These are phyloP conservation scores for Masticophis lateralis DNA, from an alignment of 2,797 vertebrate species.

Conservation along the genomic window DNA sequence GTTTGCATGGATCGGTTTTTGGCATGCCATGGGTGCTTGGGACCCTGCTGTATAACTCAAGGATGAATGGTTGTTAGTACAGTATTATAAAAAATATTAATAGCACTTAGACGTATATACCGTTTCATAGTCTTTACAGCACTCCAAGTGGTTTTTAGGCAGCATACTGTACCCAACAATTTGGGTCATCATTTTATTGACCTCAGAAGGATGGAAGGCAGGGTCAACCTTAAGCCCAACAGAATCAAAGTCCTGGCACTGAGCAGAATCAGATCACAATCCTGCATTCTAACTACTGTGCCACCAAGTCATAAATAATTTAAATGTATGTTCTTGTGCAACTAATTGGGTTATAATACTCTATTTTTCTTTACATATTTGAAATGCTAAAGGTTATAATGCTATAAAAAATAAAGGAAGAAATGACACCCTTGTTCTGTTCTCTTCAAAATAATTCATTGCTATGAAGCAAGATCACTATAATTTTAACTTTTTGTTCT, in stretches of 20 bases:
- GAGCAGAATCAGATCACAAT: no score
- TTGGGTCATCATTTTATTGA: no score
- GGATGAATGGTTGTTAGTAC: not conserved
- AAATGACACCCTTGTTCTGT: not conserved
- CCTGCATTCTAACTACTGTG: no score
- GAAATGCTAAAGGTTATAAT: not conserved
- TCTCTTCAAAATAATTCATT: not conserved
- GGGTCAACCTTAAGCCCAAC: no score
- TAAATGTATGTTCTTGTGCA: not conserved
- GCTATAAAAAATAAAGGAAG: not conserved
- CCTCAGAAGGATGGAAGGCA: no score
- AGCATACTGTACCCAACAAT: no score
- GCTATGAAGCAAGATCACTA: not conserved
- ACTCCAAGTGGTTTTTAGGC: no score
- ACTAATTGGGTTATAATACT: not conserved
- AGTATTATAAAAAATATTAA: not conserved
- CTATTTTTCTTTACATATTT: not conserved
- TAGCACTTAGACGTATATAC: no score
- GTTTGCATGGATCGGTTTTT: no score
- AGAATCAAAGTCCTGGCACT: no score
- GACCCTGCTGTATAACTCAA: not conserved
- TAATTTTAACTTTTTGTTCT: not conserved
- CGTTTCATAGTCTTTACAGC: no score
- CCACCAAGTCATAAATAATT: not conserved
- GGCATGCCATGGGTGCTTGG: no score